Evolutionary conservation across 2,113 vertebrate species (phyloP), one percentile per base, ranked within the genome.

Genomic region (Acanthochromis polyacanthus): DNA sequence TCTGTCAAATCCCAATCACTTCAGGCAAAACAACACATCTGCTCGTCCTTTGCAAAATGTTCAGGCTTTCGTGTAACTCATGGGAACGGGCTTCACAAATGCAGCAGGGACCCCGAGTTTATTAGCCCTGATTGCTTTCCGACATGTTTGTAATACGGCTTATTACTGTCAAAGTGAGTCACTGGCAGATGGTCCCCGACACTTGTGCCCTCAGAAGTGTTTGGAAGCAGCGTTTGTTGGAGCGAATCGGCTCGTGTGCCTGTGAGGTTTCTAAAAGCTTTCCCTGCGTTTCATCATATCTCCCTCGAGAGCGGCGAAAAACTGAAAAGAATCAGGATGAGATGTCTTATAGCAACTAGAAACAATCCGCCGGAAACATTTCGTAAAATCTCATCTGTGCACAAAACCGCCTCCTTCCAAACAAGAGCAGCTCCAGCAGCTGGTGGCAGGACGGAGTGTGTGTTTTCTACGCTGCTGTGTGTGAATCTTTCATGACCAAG

Each of bases 401-500:
- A 28, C 28, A 68, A 14, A 60, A 73, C 48, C 2, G 0, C 19
- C 53, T 48, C 14, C 20, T 62, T 20, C 9, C 16, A 56, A 46
- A 59, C 22, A 10, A 25, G n/a, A 19, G 30, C 32, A 77, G 67
- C 45, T 23, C 16, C 56, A 12, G 55, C 20, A 3, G 5, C 30
- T 53, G 28, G 32, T 59, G 25, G 82, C 16, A 50, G 64, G 64
- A 63, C 36, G 15, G 36, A 53, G 63, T 38, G 19, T 62, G 40
- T 67, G 62, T 84, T 57, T 57, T 69, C 40, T n/a, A 30, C 0
- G 28, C 40, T 59, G 71, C 36, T 62, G 46, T 40, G 23, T 69
- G 65, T 93, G 71, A 90, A 93, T 91, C 36, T 91, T 91, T 91
- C 70, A 92, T 89, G 83, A 52, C 62, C 62, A 32, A 69, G 82